Base-by-base conservation (phyloP, 2,113 vertebrate genomes). In the Rhodinocichla rosea region DNA sequence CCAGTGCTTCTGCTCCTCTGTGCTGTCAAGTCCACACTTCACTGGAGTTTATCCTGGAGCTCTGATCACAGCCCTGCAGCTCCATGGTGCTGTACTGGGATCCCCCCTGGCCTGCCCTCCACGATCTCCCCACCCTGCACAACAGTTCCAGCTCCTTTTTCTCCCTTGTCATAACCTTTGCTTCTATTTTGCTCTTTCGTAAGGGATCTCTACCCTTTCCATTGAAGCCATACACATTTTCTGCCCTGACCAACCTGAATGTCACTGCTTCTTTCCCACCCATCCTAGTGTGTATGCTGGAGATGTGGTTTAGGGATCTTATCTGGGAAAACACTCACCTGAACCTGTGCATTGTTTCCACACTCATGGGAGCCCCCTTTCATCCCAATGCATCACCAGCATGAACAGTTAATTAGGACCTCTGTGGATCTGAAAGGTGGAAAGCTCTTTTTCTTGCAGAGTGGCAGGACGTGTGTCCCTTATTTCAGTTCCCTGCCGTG, bases 81-180 rank as follows among this genome's bases (percentile, higher is more conserved):
- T 82, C 50, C 28, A 7, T 3, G 17, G 7, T 55, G 28, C 13
- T n/a, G 40, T 27, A 52, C 23, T 7, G 19, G 49, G 30, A 65
- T 7, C 4, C 7, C 2, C 30, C 52, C 55, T 16, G 11, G 32
- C 15, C 68, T 53, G 32, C 11, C 21, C 68, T 60, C 26, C 2
- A 2, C 0, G 0, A 17, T 28, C 9, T 52, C 33, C 20, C 8
- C 4, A 0, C 15, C 84, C 50, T 57, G 7, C 45, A 81, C 26
- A 35, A 33, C 0, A 0, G 11, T 19, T 62, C 68, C 20, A 59
- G 11, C 21, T 23, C 37, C 3, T 6, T 62, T 80, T 80, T n/a
- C 53, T 32, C 20, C 13, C 30, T 74, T 0, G 0, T 2, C 21
- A 40, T 63, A 65, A 81, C 18, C 13, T 15, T 49, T 82, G 6